A percentile compares a stretch with the other conserved stretches of the same genome.
Evolutionary conservation across 2,113 vertebrate genomes (phyloP).

Genomic region (Ophthalmolycus amberensis): DNA sequence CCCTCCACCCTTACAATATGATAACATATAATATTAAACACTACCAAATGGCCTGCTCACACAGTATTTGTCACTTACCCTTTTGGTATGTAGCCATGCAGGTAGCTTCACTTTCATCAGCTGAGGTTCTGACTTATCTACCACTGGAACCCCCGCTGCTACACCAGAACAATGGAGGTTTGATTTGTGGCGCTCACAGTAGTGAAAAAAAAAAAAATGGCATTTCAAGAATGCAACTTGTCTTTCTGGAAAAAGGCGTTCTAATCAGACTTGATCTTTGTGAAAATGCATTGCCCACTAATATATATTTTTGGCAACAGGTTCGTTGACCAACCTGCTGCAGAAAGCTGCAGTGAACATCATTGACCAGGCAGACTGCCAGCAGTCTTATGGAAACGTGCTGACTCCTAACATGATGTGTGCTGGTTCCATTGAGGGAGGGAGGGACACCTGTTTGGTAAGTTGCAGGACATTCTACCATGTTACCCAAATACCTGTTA

Average conservation of each 20-base stretch:
- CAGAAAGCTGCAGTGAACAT: conserved; percentile 91
- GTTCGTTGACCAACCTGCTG: conserved; percentile 86
- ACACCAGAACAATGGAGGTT: not conserved
- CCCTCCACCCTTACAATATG: too few relatives aligned
- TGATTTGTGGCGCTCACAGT: not conserved
- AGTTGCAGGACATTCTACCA: conserved; percentile 60
- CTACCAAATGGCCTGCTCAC: not conserved
- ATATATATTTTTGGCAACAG: conserved; percentile 69
- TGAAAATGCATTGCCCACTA: not conserved
- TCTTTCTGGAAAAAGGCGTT: not conserved
- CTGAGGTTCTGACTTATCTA: not conserved
- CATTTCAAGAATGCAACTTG: not conserved
- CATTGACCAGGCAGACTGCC: conserved; percentile 88
- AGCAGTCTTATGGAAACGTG: conserved; percentile 87
- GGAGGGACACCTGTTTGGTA: conserved; percentile 93
- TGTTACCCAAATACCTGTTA: conserved; percentile 1
- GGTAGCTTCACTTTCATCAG: not conserved
- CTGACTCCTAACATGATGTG: conserved; percentile 93
- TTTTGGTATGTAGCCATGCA: not conserved
- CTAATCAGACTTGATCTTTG: not conserved
- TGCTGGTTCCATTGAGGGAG: conserved; percentile 89
- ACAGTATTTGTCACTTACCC: not conserved
- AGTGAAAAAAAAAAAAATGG: not conserved
- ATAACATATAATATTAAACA: not conserved
- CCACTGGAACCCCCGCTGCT: not conserved